phyloP scores from a whole-genome alignment of 2,888 invertebrate species.

The Odontocerum albicorne region DNA sequence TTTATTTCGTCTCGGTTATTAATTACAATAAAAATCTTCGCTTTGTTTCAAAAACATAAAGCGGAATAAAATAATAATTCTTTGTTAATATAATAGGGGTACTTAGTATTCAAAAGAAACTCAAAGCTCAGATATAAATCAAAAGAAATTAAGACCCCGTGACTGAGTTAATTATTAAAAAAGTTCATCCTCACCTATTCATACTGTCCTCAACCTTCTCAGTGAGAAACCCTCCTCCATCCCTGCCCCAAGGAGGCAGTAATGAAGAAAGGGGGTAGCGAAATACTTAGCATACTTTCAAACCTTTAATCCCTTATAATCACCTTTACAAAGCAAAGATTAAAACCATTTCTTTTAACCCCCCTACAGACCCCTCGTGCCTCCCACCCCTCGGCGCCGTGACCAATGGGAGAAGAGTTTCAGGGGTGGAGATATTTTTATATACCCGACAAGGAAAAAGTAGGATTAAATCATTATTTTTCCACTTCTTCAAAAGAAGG shows the following conservation, averaged over 20 bases:
- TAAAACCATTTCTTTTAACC: conserved; percentile 59
- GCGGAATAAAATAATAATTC: not conserved
- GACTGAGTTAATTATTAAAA: conserved; percentile 37
- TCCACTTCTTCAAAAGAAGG: conserved; percentile 39
- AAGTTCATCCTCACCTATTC: conserved; percentile 37
- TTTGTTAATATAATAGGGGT: conserved; percentile 2
- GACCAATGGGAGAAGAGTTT: conserved; percentile 28
- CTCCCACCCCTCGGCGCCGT: conserved; percentile 39
- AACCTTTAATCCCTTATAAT: conserved; percentile 63
- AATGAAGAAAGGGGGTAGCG: conserved; percentile 31
- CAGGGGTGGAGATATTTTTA: conserved; percentile 45
- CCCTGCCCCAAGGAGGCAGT: conserved; percentile 7
- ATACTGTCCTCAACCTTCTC: conserved; percentile 24
- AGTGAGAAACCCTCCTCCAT: not conserved
- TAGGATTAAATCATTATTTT: conserved; percentile 63
- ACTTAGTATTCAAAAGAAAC: conserved; percentile 29
- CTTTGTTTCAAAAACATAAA: not conserved
- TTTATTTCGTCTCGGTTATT: too few relatives aligned
- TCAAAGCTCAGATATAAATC: conserved; percentile 34
- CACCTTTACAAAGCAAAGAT: conserved; percentile 65
- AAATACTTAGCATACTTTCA: conserved; percentile 51
- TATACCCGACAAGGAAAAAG: conserved; percentile 59
- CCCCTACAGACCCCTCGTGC: conserved; percentile 34
- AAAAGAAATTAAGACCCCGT: conserved; percentile 35
- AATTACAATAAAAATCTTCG: not conserved